Base-by-base conservation (phyloP, 2,888 invertebrate species). In the Gnatocerus cornutus region DNA sequence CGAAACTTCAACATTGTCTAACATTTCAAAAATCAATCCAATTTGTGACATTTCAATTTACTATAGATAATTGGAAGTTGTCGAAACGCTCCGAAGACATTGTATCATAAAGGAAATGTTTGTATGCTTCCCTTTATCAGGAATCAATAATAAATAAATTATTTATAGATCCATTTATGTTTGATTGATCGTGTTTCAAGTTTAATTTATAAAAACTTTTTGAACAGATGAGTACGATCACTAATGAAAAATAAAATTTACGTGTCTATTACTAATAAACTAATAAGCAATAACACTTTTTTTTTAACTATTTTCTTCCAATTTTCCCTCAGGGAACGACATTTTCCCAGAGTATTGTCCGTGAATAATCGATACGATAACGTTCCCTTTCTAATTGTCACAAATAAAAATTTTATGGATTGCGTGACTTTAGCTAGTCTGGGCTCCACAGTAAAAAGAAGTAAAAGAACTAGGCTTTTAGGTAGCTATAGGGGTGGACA, bases 121-220 rank as follows among this genome's bases (percentile, higher is more conserved):
- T 56, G 56, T 56, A 56, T 56, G 21, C 56, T 37, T 3, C 46
- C 10, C 50, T 29, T 50, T 3, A 37, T 9, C 37, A 21, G 6
- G 16, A 46, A 61, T 61, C 61, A 61, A 61, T 61, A 3, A 16
- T 13, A 10, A n/a, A 30, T 61, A 13, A 10, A 61, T 37, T 61
- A 61, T 61, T 61, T 16, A 61, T 48, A 48, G 33, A 5, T 27
- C 43, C 55, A 39, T 39, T 58, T 56, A 43, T 27, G 27, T 29
- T 12, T 12, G 14, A 58, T 45, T 13, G 55, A 55, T 21, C 52
- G 39, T 16, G 7, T 30, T 53, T 30, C 37, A 16, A 39, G 37
- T 39, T n/a, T n/a, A 39, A 55, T 21, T 55, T 55, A 55, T 39
- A n/a, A n/a, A 13, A 39, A n/a, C n/a, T 39, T 53, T 53, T 52